Base-by-base conservation (phyloP, 2,113 vertebrate genomes). In the Mustelus asterias region DNA sequence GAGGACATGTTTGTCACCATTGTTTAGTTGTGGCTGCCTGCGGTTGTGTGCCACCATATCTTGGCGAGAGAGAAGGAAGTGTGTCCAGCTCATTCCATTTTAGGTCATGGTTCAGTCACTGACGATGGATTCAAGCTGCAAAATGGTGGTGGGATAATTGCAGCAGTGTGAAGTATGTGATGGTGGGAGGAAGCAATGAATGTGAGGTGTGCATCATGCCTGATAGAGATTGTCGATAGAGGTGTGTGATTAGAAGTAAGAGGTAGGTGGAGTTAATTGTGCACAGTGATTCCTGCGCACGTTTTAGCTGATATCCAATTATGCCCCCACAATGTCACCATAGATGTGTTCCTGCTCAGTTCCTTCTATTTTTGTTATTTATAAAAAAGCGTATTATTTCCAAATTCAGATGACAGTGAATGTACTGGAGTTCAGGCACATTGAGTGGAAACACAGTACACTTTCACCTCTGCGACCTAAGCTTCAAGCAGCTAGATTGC, bases 381-480 rank as follows among this genome's bases (percentile, higher is more conserved):
- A 65, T 65, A 24, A 93, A 65, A 92, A 22, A 13, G 20, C 60
- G 33, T 54, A 54, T 92, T 93, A n/a, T 63, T 37, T 93, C 80
- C 41, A 20, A 41, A 83, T 83, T 83, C 16, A 67, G 60, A 65
- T 60, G 0, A 7, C 4, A 22, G 60, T 65, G 60, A 65, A 93
- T 16, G 89, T 37, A 93, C 89, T 65, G 60, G 33, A 93, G 89
- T 65, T 93, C 89, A 93, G 60, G 13, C 54, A 90, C 88, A 90
- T 33, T 65, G 60, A 92, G 60, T 44, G 65, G 58, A 7, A n/a
- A 63, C 20, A 65, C n/a, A 69, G 41, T 69, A 67, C 13, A 11
- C 93, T 70, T 94, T 70, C 65, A 69, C 65, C 67, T 44, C 20
- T 94, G 54, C 11, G 93, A 29, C 65, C 93, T 48, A 20, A 94